Conservation (phyloP, 2,797 vertebrate species). For the Cyprinella venusta region DNA sequence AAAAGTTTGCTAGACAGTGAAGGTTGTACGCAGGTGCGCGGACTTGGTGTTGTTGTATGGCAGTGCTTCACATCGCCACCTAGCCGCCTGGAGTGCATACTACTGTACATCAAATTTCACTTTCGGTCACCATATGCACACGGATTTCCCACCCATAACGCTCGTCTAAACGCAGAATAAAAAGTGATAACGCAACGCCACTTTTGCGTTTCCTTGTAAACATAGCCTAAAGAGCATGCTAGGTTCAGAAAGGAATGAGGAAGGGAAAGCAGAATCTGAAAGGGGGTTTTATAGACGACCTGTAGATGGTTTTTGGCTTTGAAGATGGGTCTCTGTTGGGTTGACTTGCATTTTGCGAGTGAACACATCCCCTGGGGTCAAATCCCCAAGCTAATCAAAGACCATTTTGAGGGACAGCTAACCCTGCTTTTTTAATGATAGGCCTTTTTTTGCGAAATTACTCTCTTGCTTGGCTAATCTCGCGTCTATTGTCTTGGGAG, state of each 20-base stretch:
- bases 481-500: neutral
- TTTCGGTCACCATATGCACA: no score
- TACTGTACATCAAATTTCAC: no score
- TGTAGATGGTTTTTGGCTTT: conserved; percentile 74
- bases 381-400: conserved; percentile 17
- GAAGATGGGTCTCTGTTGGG: conserved; percentile 66
- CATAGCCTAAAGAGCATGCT: conserved; percentile 65
- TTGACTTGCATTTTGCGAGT: conserved; percentile 44
- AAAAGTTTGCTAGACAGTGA: no score
- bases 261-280: conserved; percentile 51
- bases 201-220: no score
- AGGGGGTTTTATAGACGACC: conserved; percentile 67
- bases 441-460: neutral
- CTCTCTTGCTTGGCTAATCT: neutral
- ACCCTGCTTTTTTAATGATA: neutral
- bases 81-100: no score
- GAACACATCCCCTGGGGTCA: conserved; percentile 28
- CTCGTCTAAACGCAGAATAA: no score
- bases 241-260: neutral
- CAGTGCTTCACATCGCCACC: no score
- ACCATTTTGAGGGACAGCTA: conserved; percentile 9
- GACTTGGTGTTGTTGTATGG: no score
- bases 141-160: no score
- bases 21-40: no score
- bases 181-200: no score